Evolutionary conservation across 2,113 vertebrate species (phyloP).

Genomic region (Catharus fuscescens): DNA sequence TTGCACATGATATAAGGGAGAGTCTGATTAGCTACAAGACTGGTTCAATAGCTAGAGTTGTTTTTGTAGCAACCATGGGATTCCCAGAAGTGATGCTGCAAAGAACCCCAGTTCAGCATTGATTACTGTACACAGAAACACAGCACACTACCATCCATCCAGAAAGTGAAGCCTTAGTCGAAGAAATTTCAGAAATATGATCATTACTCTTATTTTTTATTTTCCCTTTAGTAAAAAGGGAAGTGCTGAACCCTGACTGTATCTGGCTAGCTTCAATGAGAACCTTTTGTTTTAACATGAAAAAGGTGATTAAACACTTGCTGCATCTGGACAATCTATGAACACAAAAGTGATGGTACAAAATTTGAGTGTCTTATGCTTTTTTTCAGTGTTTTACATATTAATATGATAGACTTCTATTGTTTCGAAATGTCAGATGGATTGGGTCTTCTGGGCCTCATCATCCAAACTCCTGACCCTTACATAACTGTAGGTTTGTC

Average conservation of each 20-base stretch:
- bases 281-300: background rate
- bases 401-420: background rate
- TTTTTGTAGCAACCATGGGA: constrained; percentile 21
- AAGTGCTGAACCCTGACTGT: background rate
- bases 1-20: background rate
- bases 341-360: background rate
- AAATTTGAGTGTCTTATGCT: background rate
- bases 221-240: background rate
- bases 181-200: background rate
- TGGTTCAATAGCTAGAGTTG: background rate
- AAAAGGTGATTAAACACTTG: background rate
- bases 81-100: background rate
- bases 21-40: constrained; percentile 46
- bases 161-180: background rate
- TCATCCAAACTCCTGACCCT: background rate
- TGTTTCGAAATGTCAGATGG: background rate
- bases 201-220: background rate
- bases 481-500: background rate
- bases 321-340: background rate
- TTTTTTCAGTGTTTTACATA: background rate
- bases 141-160: background rate
- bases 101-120: constrained; percentile 35
- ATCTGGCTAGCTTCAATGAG: background rate
- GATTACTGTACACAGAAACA: background rate
- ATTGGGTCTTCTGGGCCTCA: background rate